Conservation (phyloP, 2,888 invertebrate species). For the Tiphia femorata region DNA sequence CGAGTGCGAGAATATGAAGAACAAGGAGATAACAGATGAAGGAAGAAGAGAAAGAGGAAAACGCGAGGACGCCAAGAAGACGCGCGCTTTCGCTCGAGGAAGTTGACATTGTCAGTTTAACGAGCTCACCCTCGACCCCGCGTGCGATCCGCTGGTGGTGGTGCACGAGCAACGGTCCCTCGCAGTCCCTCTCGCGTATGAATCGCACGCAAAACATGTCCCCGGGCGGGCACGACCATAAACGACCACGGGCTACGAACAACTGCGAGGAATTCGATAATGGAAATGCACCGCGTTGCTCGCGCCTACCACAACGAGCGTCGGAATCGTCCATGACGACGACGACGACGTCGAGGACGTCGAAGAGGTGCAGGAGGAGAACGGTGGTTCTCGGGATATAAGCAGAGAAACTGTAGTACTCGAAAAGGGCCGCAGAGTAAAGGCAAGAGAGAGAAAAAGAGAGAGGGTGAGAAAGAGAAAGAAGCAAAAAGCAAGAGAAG, state of each 20-base stretch:
- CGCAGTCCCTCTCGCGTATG: constrained; percentile 40
- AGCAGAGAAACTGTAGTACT: constrained; percentile 30
- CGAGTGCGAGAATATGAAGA: no score
- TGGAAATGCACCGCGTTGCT: constrained; percentile 35
- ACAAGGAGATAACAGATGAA: no score
- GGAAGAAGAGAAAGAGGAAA: no score
- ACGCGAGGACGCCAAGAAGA: no score
- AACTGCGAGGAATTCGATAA: constrained; percentile 47
- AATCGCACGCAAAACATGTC: constrained; percentile 55
- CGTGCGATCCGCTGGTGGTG: no score
- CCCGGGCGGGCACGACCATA: constrained; percentile 26
- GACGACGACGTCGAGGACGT: background rate
- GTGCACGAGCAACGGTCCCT: constrained; percentile 30
- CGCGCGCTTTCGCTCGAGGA: no score
- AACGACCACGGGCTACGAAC: constrained; percentile 37
- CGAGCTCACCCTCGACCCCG: constrained; percentile 43
- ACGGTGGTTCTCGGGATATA: constrained; percentile 21
- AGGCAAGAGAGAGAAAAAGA: constrained; percentile 5
- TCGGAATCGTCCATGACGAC: constrained; percentile 2
- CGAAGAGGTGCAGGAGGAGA: background rate
- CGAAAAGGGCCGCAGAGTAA: constrained; percentile 13
- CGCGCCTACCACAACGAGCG: constrained; percentile 22
- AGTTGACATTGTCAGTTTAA: no score
- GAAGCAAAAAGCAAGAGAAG: constrained; percentile 11
- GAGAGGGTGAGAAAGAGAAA: constrained; percentile 12